phyloP scores from a whole-genome alignment of 1,140 invertebrate genomes.

The Onthophagus taurus region DNA sequence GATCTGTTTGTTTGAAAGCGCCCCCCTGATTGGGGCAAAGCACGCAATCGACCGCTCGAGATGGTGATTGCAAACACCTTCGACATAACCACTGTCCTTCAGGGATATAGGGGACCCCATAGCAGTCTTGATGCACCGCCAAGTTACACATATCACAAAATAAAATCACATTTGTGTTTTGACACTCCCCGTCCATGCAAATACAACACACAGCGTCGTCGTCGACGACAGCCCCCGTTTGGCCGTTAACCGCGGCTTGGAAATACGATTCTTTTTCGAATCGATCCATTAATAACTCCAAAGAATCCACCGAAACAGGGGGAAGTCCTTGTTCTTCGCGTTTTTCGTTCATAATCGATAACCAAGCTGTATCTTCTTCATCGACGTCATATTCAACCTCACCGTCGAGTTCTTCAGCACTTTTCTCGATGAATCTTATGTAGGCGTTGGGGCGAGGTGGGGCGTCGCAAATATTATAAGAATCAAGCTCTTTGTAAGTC shows the following conservation, averaged over 20 bases:
- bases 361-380: constrained; percentile 92
- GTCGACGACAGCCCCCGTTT: constrained; percentile 69
- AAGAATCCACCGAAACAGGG: constrained; percentile 70
- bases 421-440: constrained; percentile 88
- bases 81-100: constrained; percentile 98
- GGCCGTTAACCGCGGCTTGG: constrained; percentile 51
- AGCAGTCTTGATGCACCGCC: constrained; percentile 98
- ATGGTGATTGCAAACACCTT: constrained; percentile 88
- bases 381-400: constrained; percentile 97
- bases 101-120: constrained; percentile 98
- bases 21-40: constrained; percentile 97
- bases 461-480: constrained; percentile 71
- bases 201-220: constrained; percentile 98
- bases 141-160: constrained; percentile 99
- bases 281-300: constrained; percentile 93
- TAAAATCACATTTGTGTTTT: constrained; percentile 87
- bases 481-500: constrained; percentile 64
- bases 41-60: constrained; percentile 89
- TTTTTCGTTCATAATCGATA: constrained; percentile 79
- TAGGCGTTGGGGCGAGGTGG: constrained; percentile 71
- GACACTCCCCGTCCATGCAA: constrained; percentile 90
- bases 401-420: constrained; percentile 85
- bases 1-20: constrained; percentile 97
- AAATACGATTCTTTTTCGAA: constrained; percentile 97
- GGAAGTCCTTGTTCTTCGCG: constrained; percentile 56